Percentiles rank a stretch among this genome's conserved stretches.
Evolutionary conservation across 2,888 invertebrate species (phyloP).

Genomic region (Orthonevra nobilis): DNA sequence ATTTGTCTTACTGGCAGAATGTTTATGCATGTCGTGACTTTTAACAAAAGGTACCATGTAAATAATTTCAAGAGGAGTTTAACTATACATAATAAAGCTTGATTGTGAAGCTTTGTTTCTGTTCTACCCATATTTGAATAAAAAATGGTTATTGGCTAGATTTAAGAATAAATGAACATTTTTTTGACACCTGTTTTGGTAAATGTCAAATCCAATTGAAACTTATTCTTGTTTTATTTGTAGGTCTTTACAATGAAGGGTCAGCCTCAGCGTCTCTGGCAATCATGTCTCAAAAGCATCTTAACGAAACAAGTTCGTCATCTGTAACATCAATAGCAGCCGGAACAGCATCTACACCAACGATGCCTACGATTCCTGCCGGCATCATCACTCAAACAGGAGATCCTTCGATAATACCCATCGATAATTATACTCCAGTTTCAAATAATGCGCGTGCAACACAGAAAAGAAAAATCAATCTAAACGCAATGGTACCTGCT

Average conservation of each 20-base stretch:
- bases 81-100: too few species aligned
- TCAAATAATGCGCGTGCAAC: conserved; percentile 48
- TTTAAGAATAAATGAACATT: too few species aligned
- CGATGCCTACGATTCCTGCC: conserved; percentile 56
- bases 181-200: too few species aligned
- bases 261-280: conserved; percentile 80
- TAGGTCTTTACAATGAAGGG: conserved; percentile 72
- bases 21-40: too few species aligned
- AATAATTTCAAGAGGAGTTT: too few species aligned
- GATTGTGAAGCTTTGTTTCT: too few species aligned
- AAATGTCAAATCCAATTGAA: too few species aligned
- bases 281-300: conserved; percentile 80
- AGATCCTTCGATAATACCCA: conserved; percentile 27
- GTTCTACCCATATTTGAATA: too few species aligned
- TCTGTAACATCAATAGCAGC: conserved; percentile 71
- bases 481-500: conserved; percentile 74
- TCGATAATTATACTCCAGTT: conserved; percentile 19
- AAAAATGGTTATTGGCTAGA: too few species aligned
- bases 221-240: background rate
- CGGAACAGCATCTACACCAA: conserved; percentile 70
- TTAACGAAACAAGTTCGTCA: conserved; percentile 49
- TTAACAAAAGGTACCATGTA: too few species aligned
- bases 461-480: conserved; percentile 78
- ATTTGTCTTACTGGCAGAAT: too few species aligned
- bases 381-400: conserved; percentile 21